A percentile compares a stretch with the other conserved stretches of the same genome.
Conservation (phyloP, 2,888 invertebrate genomes). For the Drosophila meridionalis region DNA sequence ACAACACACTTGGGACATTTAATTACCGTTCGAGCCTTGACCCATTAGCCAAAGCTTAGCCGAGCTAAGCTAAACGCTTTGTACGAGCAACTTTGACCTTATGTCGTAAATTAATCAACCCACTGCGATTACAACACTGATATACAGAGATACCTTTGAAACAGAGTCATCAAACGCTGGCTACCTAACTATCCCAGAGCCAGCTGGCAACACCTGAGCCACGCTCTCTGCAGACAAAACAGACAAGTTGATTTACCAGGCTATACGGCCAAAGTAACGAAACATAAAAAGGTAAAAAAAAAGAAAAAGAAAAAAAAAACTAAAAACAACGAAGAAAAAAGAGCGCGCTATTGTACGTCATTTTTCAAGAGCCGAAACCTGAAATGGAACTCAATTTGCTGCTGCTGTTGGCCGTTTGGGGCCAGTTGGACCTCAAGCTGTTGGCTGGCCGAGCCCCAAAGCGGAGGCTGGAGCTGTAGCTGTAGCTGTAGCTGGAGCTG, state of each 20-base stretch:
- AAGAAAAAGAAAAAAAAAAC: conserved; percentile 9
- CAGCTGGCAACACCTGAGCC: conserved; percentile 61
- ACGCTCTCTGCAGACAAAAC: conserved; percentile 57
- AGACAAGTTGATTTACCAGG: conserved; percentile 78
- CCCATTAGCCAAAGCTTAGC: conserved; percentile 65
- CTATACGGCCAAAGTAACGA: conserved; percentile 26
- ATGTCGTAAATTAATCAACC: conserved; percentile 75
- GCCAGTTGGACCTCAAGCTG: conserved; percentile 34
- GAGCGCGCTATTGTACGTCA: conserved; percentile 70
- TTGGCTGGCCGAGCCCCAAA: conserved; percentile 19
- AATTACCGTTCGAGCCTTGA: conserved; percentile 61
- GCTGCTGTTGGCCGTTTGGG: conserved; percentile 24
- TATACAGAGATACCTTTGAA: conserved; percentile 42
- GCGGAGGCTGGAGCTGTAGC: conserved; percentile 21
- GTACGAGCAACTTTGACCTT: conserved; percentile 56
- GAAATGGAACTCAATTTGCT: conserved; percentile 68
- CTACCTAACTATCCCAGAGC: conserved; percentile 34
- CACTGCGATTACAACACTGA: conserved; percentile 47
- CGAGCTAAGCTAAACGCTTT: conserved; percentile 55
- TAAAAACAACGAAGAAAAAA: conserved; percentile 17
- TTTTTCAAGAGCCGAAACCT: conserved; percentile 71
- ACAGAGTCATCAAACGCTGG: conserved; percentile 74
- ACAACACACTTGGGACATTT: conserved; percentile 18
- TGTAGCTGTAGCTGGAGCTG: conserved; percentile 13
- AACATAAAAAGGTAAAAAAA: conserved; percentile 11